Evolutionary conservation across 2,113 vertebrate species (phyloP), one percentile per base, ranked within the genome.

Genomic region (Carassius auratus): DNA sequence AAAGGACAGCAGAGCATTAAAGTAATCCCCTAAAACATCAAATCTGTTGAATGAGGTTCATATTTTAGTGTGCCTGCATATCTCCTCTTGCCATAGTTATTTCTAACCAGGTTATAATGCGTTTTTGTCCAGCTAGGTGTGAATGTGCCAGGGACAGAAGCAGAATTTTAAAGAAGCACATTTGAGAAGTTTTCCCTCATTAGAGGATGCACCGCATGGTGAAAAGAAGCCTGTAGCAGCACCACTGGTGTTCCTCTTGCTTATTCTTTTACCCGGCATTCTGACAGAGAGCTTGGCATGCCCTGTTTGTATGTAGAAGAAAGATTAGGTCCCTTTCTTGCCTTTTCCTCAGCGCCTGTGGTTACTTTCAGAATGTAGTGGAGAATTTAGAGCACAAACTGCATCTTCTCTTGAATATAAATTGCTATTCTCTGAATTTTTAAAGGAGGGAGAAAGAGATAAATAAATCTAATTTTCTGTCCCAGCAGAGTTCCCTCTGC

Each of bases 381-480:
- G 42, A 75, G 61, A 81, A 76, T 85, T 77, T 84, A 71, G 81
- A 77, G 84, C 64, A 74, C 68, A 88, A 88, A 74, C 26, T 21
- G 50, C 73, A 52, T 86, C 80, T 36, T 64, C 55, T 59, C 74
- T 68, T 82, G 87, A 83, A 71, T 86, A 79, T 84, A 85, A 82
- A 85, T 85, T 17, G 71, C 71, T 73, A 50, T 84, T 75, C 86
- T 62, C 76, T 55, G 76, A 45, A 19, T 42, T 76, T 52, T 84
- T 81, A 19, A 73, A 76, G 69, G 21, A 38, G 23, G 82, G 86
- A 80, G 48, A 79, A 68, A 52, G 71, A 45, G 69, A 85, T 81
- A 68, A 87, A 85, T 81, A 68, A 87, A 87, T 84, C 75, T 64
- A 33, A 87, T 77, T 84, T 62, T 64, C 61, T 33, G 57, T 78